Evolutionary conservation across 2,888 invertebrate species (phyloP), one percentile per base, ranked within the genome.

Genomic region (Stenichneumon culpator): DNA sequence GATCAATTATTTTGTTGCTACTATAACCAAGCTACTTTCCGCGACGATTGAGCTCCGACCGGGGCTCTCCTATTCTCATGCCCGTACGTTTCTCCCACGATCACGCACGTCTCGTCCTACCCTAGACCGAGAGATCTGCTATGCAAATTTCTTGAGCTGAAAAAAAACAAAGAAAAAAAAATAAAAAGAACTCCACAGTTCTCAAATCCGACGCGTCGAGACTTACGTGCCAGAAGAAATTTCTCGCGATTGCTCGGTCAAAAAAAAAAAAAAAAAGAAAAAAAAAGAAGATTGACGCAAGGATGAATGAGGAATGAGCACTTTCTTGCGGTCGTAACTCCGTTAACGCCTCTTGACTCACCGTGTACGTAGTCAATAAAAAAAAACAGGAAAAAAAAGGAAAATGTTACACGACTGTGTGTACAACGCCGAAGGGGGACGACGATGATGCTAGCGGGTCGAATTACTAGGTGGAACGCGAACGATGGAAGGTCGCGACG

Each of bases 1-100:
- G 77, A 77, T 82, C 72, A 67, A 72, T 78, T 78, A 73, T 78
- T 78, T 67, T 32, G 69, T 47, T 28, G 54, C 52, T 44, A 39
- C 44, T 25, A 52, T 54, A 22, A 32, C 25, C 39, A 22, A 22
- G 6, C 65, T 32, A 14, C 54, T 47, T 70, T 28, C 19, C 32
- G 22, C 72, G 36, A 14, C 22, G 4, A 57, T 57, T 25, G 57
- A 25, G n/a, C 14, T 57, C 57, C 57, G 11, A 19, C 19, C 7
- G 7, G 52, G 2, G 25, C 11, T 57, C 32, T 44, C 54, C 47
- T 19, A 36, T 60, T 32, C 16, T 14, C 28, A 16, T 60, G 14
- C 16, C 57, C 11, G 22, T 25, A 14, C 11, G 57, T 57, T 19
- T 57, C 19, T 22, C 57, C 22, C 57, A 57, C 25, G 22, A 19